These are phyloP conservation scores for Iselma pallidipennis DNA, from an alignment of 2,888 invertebrate species.

Conservation along the genomic window DNA sequence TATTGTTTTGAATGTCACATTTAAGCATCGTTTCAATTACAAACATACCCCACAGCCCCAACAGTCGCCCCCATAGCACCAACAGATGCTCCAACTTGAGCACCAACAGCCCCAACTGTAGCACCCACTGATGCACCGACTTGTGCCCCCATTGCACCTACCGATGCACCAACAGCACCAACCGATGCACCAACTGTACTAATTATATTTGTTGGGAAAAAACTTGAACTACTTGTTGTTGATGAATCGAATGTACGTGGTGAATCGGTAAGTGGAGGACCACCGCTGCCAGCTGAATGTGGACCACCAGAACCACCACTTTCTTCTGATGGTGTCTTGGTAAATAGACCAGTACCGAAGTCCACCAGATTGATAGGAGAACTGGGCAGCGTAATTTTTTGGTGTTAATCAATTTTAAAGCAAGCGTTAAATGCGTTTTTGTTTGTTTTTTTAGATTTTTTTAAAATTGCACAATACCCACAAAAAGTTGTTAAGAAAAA, in stretches of 20 bases:
- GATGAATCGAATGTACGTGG: slow-evolving; percentile 50
- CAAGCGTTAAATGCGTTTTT: not conserved
- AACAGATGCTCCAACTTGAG: slow-evolving; percentile 47
- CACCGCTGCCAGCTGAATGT: slow-evolving; percentile 47
- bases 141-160: slow-evolving; percentile 46
- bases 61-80: slow-evolving; percentile 48
- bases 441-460: no score
- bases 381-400: slow-evolving; percentile 55
- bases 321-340: slow-evolving; percentile 91
- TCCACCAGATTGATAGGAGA: slow-evolving; percentile 95
- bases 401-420: slow-evolving; percentile 1
- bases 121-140: slow-evolving; percentile 51
- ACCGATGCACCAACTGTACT: slow-evolving; percentile 54
- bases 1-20: slow-evolving; percentile 15
- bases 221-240: slow-evolving; percentile 40
- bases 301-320: slow-evolving; percentile 66
- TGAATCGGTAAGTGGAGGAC: slow-evolving; percentile 69
- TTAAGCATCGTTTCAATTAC: slow-evolving; percentile 7
- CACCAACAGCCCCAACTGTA: slow-evolving; percentile 47
- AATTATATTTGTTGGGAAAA: slow-evolving; percentile 55
- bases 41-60: slow-evolving; percentile 50
- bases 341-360: slow-evolving; percentile 93
- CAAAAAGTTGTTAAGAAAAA: slow-evolving; percentile 1
- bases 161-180: slow-evolving; percentile 50
- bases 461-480: no score